These are phyloP conservation scores for Apodemus agrarius DNA, from an alignment of 2,797 vertebrate species.

Conservation along the genomic window DNA sequence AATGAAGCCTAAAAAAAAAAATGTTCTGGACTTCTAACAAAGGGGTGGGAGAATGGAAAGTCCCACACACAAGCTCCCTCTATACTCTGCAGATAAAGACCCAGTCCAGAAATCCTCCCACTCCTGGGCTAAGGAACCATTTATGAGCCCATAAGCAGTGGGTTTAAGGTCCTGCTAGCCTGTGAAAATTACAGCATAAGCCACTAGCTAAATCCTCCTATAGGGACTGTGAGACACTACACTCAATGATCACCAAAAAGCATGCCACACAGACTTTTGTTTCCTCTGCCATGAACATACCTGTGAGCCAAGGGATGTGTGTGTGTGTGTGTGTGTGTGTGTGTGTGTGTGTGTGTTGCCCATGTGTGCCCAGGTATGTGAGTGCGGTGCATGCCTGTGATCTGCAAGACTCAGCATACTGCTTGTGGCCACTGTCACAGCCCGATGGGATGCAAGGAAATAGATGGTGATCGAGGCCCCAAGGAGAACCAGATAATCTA, in stretches of 20 bases:
- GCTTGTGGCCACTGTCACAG: background rate
- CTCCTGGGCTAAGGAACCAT: background rate
- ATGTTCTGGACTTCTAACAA: background rate
- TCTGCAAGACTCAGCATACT: background rate
- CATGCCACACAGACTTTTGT: background rate
- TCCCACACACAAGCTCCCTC: background rate
- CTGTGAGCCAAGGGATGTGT: background rate
- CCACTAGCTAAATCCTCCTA: background rate
- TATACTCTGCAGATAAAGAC: background rate
- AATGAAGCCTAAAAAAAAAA: background rate
- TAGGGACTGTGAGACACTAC: background rate
- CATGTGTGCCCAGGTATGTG: background rate
- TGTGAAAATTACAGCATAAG: background rate
- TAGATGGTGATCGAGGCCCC: background rate
- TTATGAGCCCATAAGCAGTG: background rate
- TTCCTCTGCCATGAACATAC: too few relatives aligned
- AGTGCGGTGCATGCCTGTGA: fast-evolving
- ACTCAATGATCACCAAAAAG: background rate
- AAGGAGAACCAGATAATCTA: too few relatives aligned
- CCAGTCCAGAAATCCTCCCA: background rate
- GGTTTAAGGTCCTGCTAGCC: background rate
- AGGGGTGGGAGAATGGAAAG: background rate
- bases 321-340: background rate
- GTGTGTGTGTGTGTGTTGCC: background rate
- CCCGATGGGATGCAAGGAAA: background rate